These are phyloP conservation scores for Strigops habroptila DNA, from an alignment of 2,113 vertebrate genomes.

Conservation along the genomic window DNA sequence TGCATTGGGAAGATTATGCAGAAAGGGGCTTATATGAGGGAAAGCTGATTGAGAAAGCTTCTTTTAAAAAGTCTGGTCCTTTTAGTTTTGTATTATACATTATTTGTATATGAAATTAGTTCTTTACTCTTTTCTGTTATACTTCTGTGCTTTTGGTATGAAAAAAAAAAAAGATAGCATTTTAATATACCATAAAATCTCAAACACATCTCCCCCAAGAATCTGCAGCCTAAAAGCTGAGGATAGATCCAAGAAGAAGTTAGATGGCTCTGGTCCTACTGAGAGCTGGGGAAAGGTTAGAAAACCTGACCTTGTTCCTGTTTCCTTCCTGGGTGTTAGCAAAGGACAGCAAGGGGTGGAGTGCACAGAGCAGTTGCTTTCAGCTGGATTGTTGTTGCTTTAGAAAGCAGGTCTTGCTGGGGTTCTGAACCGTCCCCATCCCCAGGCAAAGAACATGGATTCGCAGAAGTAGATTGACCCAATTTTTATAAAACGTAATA, in stretches of 20 bases:
- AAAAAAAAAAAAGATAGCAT: background rate
- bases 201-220: background rate
- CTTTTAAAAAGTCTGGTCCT: background rate
- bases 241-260: background rate
- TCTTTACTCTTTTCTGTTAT: background rate
- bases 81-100: constrained; percentile 6
- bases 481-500: constrained; percentile 14
- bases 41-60: constrained; percentile 31
- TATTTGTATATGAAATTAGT: too few species aligned
- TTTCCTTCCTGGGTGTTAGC: background rate
- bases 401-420: background rate
- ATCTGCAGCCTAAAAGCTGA: background rate
- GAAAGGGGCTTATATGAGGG: constrained; percentile 13
- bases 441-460: background rate
- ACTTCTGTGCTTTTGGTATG: background rate
- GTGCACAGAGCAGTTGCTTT: background rate
- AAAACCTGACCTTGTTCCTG: background rate
- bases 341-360: background rate
- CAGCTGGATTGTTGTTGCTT: background rate
- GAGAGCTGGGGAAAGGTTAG: background rate
- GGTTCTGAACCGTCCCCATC: background rate
- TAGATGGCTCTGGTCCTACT: background rate
- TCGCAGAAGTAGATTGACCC: background rate
- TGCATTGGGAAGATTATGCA: constrained; percentile 25
- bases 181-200: background rate